Percentiles rank a stretch among this genome's conserved stretches.
Evolutionary conservation across 2,888 invertebrate genomes (phyloP).

Genomic region (Drepanosiphum platanoidis): DNA sequence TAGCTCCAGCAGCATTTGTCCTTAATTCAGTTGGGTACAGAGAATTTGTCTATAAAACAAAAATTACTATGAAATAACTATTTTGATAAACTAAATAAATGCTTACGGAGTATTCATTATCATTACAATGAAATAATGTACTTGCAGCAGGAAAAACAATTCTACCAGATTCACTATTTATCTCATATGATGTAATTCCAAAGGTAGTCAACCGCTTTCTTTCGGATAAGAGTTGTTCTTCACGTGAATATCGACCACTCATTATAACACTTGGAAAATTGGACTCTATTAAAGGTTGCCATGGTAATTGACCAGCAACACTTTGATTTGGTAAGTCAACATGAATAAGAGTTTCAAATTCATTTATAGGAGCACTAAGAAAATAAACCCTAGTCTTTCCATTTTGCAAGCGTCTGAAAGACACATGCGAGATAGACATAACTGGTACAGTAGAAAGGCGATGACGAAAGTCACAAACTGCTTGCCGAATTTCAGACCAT

Average conservation of each 20-base stretch:
- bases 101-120: conserved; percentile 76
- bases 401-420: conserved; percentile 81
- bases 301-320: conserved; percentile 70
- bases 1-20: conserved; percentile 75
- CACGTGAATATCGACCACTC: conserved; percentile 78
- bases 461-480: conserved; percentile 83
- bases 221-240: conserved; percentile 91
- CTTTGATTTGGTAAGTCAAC: conserved; percentile 74
- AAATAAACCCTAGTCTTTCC: conserved; percentile 89
- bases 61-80: background rate
- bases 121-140: conserved; percentile 85
- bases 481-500: conserved; percentile 83
- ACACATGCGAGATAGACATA: conserved; percentile 84
- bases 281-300: conserved; percentile 85
- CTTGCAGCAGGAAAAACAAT: conserved; percentile 92
- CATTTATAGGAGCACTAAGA: conserved; percentile 85
- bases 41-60: conserved; percentile 71
- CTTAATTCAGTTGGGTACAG: conserved; percentile 77
- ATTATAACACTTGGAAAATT: conserved; percentile 75
- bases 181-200: conserved; percentile 94
- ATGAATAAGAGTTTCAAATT: conserved; percentile 89
- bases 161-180: conserved; percentile 82
- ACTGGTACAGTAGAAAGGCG: conserved; percentile 81
- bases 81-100: background rate
- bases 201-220: conserved; percentile 89